Conservation (phyloP, 2,888 invertebrate genomes). For the Harpalus rufipes region DNA sequence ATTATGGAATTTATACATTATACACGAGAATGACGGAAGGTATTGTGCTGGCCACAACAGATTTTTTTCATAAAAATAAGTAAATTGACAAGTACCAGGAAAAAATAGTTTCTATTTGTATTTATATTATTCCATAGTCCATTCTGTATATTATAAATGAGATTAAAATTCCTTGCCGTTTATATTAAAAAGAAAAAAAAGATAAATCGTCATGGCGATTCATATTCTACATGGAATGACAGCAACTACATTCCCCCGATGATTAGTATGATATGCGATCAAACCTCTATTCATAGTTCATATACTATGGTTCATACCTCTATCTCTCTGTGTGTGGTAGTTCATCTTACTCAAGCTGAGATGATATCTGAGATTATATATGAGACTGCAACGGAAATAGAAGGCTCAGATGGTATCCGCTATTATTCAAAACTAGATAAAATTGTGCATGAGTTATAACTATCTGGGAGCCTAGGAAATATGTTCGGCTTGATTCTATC, state of each 20-base stretch:
- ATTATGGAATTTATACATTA: too few species aligned
- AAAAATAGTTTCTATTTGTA: background rate
- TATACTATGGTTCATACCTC: background rate
- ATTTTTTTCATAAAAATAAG: too few species aligned
- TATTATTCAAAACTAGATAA: conserved; percentile 58
- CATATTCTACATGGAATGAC: background rate
- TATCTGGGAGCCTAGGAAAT: conserved; percentile 39
- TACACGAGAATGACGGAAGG: too few species aligned
- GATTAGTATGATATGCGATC: background rate
- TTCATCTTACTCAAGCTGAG: conserved; percentile 31
- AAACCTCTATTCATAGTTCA: background rate
- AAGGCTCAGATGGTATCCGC: conserved; percentile 47
- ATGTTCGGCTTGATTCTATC: conserved; percentile 29
- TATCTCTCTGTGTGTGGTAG: conserved; percentile 34
- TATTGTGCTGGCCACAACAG: too few species aligned
- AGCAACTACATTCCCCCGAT: background rate
- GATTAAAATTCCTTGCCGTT: background rate
- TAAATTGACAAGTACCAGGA: too few species aligned
- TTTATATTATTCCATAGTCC: background rate
- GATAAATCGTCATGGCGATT: background rate
- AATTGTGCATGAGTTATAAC: conserved; percentile 37
- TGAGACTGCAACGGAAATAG: conserved; percentile 45
- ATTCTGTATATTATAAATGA: background rate
- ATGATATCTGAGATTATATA: conserved; percentile 54
- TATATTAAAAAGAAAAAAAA: background rate